These are phyloP conservation scores for Caenorhabditis becei DNA, from an alignment of 2,888 invertebrate species.

Conservation along the genomic window DNA sequence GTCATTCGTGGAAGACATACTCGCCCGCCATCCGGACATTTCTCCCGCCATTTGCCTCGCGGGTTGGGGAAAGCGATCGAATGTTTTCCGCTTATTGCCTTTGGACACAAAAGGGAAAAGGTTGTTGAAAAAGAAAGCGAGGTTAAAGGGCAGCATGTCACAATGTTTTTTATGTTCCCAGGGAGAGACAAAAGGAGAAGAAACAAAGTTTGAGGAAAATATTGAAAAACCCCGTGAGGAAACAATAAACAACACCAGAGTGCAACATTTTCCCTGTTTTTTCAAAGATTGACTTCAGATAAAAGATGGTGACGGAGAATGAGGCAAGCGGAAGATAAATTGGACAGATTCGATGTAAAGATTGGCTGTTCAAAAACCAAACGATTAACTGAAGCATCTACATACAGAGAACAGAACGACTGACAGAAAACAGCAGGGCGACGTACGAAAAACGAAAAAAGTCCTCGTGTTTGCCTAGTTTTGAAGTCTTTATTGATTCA, in stretches of 20 bases:
- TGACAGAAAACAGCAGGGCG: slow-evolving; percentile 2
- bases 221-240: too few species aligned
- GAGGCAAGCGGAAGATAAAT: neutral
- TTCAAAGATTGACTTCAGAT: slow-evolving; percentile 9
- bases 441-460: slow-evolving; percentile 12
- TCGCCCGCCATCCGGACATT: neutral
- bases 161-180: neutral
- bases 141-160: slow-evolving; percentile 5
- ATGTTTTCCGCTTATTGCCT: slow-evolving; percentile 13
- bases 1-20: slow-evolving; percentile 21
- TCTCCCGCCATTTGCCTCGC: slow-evolving; percentile 4
- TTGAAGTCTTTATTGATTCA: slow-evolving; percentile 51
- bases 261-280: slow-evolving; percentile 21
- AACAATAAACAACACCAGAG: too few species aligned
- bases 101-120: slow-evolving; percentile 1
- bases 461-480: slow-evolving; percentile 24
- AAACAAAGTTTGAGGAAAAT: neutral
- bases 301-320: neutral
- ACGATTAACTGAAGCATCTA: slow-evolving; percentile 40
- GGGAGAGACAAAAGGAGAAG: neutral
- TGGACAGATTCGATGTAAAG: neutral
- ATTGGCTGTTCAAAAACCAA: slow-evolving; percentile 51
- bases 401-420: slow-evolving; percentile 16
- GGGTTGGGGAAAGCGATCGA: neutral
- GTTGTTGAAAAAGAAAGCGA: neutral